Conservation (phyloP, 2,888 invertebrate genomes). For the Coremacera marginata region DNA sequence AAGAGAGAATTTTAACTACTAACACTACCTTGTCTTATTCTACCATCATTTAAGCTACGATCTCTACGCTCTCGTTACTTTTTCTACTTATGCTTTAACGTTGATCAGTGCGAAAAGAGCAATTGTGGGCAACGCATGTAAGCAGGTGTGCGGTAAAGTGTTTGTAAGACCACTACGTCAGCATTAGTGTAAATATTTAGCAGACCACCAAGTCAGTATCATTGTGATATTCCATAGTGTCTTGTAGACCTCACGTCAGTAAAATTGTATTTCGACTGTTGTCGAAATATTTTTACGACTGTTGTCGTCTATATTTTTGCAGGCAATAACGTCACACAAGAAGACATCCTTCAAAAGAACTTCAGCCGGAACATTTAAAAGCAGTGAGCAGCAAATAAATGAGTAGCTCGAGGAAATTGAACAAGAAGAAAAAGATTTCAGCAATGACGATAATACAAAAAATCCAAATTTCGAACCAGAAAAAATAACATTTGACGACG, state of each 20-base stretch:
- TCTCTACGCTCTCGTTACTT: not conserved
- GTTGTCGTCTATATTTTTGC: conserved; percentile 17
- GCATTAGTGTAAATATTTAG: conserved; percentile 18
- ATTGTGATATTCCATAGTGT: conserved; percentile 26
- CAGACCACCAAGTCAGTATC: conserved; percentile 34
- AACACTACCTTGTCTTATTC: too few species aligned
- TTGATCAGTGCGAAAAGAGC: not conserved
- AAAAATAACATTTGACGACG: conserved; percentile 19
- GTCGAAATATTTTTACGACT: too few species aligned
- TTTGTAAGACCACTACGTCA: conserved; percentile 30
- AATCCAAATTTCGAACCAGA: conserved; percentile 30
- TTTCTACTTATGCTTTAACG: not conserved
- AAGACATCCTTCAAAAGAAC: conserved; percentile 20
- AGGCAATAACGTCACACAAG: conserved; percentile 7
- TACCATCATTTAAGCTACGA: too few species aligned
- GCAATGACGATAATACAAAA: conserved; percentile 6
- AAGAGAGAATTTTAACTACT: too few species aligned
- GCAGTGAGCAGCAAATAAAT: conserved; percentile 34
- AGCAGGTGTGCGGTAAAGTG: not conserved
- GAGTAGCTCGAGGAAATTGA: conserved; percentile 35
- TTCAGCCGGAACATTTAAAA: conserved; percentile 37
- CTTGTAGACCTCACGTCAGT: conserved; percentile 20
- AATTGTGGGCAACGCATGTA: conserved; percentile 1
- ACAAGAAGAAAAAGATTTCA: conserved; percentile 25
- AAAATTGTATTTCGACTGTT: conserved; percentile 26